phyloP scores from a whole-genome alignment of 2,888 invertebrate genomes.

The Volucella zonaria region DNA sequence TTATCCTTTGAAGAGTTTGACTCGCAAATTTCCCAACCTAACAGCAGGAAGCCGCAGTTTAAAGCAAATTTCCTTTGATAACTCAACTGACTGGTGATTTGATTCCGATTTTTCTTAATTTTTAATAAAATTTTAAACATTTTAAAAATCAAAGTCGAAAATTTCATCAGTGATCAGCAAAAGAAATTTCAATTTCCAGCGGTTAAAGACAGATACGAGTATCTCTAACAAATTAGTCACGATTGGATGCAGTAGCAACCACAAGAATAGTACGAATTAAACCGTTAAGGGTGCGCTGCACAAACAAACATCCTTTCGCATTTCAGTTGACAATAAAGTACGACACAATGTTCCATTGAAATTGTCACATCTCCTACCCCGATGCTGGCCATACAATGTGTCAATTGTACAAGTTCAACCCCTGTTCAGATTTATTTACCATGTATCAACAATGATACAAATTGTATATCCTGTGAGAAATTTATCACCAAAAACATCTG shows the following conservation, averaged over 20 bases:
- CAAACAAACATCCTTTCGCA: constrained; percentile 58
- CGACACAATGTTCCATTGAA: constrained; percentile 2
- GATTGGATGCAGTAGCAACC: constrained; percentile 35
- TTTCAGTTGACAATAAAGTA: constrained; percentile 28
- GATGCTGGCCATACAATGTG: constrained; percentile 6
- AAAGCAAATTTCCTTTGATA: constrained; percentile 60
- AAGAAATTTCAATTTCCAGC: constrained; percentile 29
- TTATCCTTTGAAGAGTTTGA: constrained; percentile 32
- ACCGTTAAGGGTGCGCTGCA: constrained; percentile 41
- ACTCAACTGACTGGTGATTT: constrained; percentile 65
- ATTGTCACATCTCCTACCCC: constrained; percentile 35
- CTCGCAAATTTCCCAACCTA: constrained; percentile 34
- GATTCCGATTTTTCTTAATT: constrained; percentile 31
- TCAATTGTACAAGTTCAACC: constrained; percentile 41
- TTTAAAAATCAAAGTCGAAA: constrained; percentile 59
- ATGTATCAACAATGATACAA: constrained; percentile 70
- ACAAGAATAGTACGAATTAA: constrained; percentile 19
- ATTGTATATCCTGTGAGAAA: constrained; percentile 74
- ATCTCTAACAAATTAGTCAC: constrained; percentile 50
- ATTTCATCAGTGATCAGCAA: constrained; percentile 48
- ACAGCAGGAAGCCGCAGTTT: constrained; percentile 48
- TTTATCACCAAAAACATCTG: constrained; percentile 77
- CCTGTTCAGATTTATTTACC: constrained; percentile 65
- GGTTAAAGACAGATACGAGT: background rate
- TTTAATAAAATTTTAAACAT: constrained; percentile 57